Evolutionary conservation across 2,113 vertebrate species (phyloP), one percentile per base, ranked within the genome.

Genomic region (Bombycilla garrulus): DNA sequence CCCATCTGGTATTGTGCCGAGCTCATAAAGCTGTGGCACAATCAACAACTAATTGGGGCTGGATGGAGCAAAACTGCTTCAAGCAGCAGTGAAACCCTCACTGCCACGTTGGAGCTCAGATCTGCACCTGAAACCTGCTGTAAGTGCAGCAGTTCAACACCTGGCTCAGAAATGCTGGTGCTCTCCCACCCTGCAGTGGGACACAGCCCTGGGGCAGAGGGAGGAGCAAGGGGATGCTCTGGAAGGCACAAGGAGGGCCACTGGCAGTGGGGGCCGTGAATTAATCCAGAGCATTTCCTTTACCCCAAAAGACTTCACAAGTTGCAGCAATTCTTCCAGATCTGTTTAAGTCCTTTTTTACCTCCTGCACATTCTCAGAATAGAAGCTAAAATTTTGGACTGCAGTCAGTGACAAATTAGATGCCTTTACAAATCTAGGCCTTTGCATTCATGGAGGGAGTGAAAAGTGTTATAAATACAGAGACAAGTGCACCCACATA

Each of bases 31-130:
- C 66, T 58, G 65, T 64, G 45, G 77, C 90, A 42, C 65, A 56
- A 76, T 33, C 86, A 65, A 9, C 65, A 45, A 20, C 73, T 54
- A 2, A 53, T 18, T 23, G 12, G 57, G 65, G 45, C 62, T 35
- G 40, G 38, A 28, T 2, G 4, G 51, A 87, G 50, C 51, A 76
- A 36, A 88, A 42, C n/a, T 33, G 84, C 91, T 84, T n/a, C 53
- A 15, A 45, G 44, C 17, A 50, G 79, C 54, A 5, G 0, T 10
- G 35, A n/a, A 33, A 16, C 21, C 45, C 47, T 60, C 51, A 0
- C 13, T 18, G 71, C 54, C 29, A 2, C 0, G 0, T 0, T 22
- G 14, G 44, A 50, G 57, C 70, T 19, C 0, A 1, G 77, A 6
- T 40, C 62, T 36, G n/a, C 29, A 4, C 23, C 69, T 18, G 11